Evolutionary conservation across 1,140 invertebrate genomes (phyloP), one percentile per base, ranked within the genome.

Genomic region (Dinoponera quadriceps): DNA sequence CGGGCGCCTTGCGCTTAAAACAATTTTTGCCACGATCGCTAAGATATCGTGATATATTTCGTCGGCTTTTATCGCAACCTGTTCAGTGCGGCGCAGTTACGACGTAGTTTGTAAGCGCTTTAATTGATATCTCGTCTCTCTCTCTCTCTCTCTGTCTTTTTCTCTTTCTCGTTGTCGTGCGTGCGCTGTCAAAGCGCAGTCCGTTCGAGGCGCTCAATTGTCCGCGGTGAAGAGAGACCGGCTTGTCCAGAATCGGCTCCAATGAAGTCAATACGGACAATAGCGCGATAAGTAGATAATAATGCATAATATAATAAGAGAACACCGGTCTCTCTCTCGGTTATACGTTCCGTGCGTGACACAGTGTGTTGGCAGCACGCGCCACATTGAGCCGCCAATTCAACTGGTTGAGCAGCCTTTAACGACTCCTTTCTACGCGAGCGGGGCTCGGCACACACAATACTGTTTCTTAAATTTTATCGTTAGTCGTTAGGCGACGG

Each of bases 261-360:
- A 90, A 91, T 88, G 73, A 88, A 89, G 87, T 86, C 85, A 87
- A 91, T 89, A 89, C 88, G 88, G 86, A 90, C 87, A 91, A 90
- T 91, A 89, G 90, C 86, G 71, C 91, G 88, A 92, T 92, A 91
- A 91, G 90, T 90, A 92, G 85, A 90, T 91, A 91, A 91, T 91
- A 91, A 89, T 88, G 83, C 83, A 86, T 91, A 91, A 91, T 91
- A 91, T 91, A 91, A 91, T 91, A 91, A 91, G 84, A 91, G 90
- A 83, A 86, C 63, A 88, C 73, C 73, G 85, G 83, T 82, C 78
- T 63, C 33, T 82, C 78, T 63, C 33, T 44, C 38, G 71, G 69
- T 57, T 51, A 68, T 82, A 65, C 83, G 77, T 68, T 83, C 77
- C 62, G 71, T 90, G 85, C 83, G 82, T 84, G 85, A 85, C 63